Base-by-base conservation (phyloP, 2,797 vertebrate species). In the Capromys pilorides region DNA sequence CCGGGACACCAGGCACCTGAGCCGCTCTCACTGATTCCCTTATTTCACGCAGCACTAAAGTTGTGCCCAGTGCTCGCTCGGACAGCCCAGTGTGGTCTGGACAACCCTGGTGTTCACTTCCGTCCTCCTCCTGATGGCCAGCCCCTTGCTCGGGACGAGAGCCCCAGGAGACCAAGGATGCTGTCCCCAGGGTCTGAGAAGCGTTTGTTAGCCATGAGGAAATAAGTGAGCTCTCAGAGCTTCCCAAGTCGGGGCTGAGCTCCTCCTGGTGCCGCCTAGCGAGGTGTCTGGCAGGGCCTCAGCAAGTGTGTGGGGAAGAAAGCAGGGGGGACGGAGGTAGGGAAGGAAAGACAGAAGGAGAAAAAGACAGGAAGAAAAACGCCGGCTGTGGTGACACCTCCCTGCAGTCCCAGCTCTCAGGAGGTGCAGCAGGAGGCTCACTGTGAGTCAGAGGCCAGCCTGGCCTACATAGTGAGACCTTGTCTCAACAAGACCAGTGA, bases 281-380 rank as follows among this genome's bases (percentile, higher is more conserved):
- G 12, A 21, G 1, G 2, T 0, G n/a, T 39, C 64, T 1, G 21
- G 22, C 12, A 2, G 71, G 6, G 16, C 1, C 79, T 61, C 39
- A 4, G 5, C 1, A 4, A 69, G 49, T 13, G 0, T 14, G 21
- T 21, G 5, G 9, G 11, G 19, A 12, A 0, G 4, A 6, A 18
- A 14, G 2, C 33, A 4, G 28, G 45, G 16, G 39, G 11, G 14
- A 7, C 2, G 9, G 26, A 12, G 18, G 24, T 4, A 26, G n/a
- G 11, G 22, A 24, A 10, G 8, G 61, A 19, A 41, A 73, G 11
- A 71, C 14, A 57, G 14, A 4, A 18, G 33, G 5, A 18, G 31
- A 61, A 21, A 61, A 24, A 61, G 54, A 28, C 45, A 62, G 62
- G 9, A 3, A 64, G 62, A 64, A 11, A 64, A 28, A 62, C 9